Base-by-base conservation (phyloP, 2,113 vertebrate species). In the Maccullochella peelii region DNA sequence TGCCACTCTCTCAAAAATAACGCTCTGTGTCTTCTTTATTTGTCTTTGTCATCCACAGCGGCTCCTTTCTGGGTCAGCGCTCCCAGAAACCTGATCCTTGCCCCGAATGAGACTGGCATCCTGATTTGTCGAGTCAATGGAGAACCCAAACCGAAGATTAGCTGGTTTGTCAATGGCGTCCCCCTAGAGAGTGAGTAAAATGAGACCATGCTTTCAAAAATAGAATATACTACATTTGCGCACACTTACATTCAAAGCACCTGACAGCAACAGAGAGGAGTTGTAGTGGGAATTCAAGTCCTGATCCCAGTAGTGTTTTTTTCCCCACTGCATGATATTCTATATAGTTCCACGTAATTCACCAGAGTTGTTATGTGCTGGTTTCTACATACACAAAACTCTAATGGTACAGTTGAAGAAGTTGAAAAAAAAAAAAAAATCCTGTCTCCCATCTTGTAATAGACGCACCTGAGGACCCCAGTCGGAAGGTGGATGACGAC, bases 21-120 rank as follows among this genome's bases (percentile, higher is more conserved):
- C 1, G 0, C 36, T 25, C 16, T 61, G 16, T 25, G 10, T 77
- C 40, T 21, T 33, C 6, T 38, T 55, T 44, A 14, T 55, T 61
- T 9, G 11, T 68, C 16, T 67, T 69, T 7, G n/a, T 75, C 25
- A 4, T 78, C 25, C 70, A 25, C 86, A 99, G 98, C 98, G 86
- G 95, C 98, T 83, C 98, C 98, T 2, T 99, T 97, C 91, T 99
- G 98, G 98, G 96, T 99, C 91, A 96, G 96, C 50, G 95, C 95
- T 74, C 98, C 98, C 77, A 96, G 95, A 86, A 99, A 99, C 90
- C 95, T 99, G 84, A 96, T 99, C 70, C 93, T 99, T 25, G 98
- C 98, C 72, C 98, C 98, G 8, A 97, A 97, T 91, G 98, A 99
- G 92, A 95, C 96, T 6, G 98, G 98, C 8, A 95, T 94, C 23